Base-by-base conservation (phyloP, 2,888 invertebrate genomes). In the Agelastica alni region DNA sequence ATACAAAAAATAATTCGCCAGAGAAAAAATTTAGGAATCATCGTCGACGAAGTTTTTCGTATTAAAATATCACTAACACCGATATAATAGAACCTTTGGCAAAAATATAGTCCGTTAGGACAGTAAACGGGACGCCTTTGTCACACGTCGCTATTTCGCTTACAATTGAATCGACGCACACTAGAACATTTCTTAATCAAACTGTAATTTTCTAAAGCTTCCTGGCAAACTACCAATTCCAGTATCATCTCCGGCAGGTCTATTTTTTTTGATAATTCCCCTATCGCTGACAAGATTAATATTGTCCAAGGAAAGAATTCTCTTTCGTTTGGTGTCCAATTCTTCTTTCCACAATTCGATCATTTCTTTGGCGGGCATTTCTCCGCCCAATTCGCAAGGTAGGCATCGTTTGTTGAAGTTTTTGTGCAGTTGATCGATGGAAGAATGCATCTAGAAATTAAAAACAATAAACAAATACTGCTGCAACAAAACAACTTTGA, bases 371-470 rank as follows among this genome's bases (percentile, higher is more conserved):
- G 85, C 77, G 5, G 88, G 83, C 65, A 89, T 82, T 3, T 78
- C 76, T 1, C 91, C 91, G 0, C 91, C 91, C 70, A 87, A 85
- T 64, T 85, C 85, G 17, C 82, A 79, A 0, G 92, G 91, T 32
- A 92, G 77, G 55, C 88, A 86, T 7, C 79, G 78, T 0, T 78
- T 67, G 62, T 86, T 85, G 2, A 90, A 73, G 42, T 78, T 73
- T 58, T 84, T 81, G 58, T 82, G 80, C 5, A 90, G 74, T 6
- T 84, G 82, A 43, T 82, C 81, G 3, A 83, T 64, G 49, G 80
- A 83, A 44, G 81, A 78, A 70, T 74, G 68, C n/a, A 72, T 54
- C 71, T 74, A 42, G 41, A 62, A 59, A 39, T n/a, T 54, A 51
- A 42, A 10, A n/a, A n/a, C n/a, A n/a, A n/a, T n/a, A n/a, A n/a